These are phyloP conservation scores for Enteromius thamalakanensis DNA, from an alignment of 2,797 vertebrate genomes.

Conservation along the genomic window DNA sequence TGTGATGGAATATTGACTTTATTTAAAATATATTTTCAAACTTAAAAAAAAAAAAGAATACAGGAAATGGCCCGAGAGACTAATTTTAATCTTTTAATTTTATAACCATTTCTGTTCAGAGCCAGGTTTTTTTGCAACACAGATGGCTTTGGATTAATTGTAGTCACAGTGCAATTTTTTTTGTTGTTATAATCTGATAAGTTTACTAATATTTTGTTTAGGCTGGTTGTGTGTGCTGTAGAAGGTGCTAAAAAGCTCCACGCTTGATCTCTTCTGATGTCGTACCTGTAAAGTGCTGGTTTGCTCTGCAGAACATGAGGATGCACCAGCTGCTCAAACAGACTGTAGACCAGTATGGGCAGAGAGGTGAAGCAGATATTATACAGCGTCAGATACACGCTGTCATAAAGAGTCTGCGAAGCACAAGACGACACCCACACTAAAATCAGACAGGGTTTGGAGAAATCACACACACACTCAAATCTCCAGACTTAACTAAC, in stretches of 20 bases:
- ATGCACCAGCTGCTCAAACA: constrained; percentile 97
- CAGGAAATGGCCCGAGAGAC: no score
- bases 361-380: constrained; percentile 99
- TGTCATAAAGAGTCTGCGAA: constrained; percentile 94
- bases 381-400: constrained; percentile 98
- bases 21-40: neutral
- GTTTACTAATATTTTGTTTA: neutral
- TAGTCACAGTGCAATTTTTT: no score
- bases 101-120: neutral
- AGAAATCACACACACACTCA: neutral
- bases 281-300: constrained; percentile 91
- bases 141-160: neutral
- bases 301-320: constrained; percentile 92
- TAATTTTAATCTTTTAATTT: neutral
- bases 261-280: no score
- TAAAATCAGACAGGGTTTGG: neutral
- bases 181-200: neutral
- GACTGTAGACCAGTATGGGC: constrained; percentile 96
- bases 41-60: no score
- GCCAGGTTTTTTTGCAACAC: no score
- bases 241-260: neutral
- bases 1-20: no score
- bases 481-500: neutral
- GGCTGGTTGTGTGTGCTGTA: neutral
- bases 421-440: neutral